Conservation (phyloP, 2,113 vertebrate species). For the Micronycteris hirsuta region DNA sequence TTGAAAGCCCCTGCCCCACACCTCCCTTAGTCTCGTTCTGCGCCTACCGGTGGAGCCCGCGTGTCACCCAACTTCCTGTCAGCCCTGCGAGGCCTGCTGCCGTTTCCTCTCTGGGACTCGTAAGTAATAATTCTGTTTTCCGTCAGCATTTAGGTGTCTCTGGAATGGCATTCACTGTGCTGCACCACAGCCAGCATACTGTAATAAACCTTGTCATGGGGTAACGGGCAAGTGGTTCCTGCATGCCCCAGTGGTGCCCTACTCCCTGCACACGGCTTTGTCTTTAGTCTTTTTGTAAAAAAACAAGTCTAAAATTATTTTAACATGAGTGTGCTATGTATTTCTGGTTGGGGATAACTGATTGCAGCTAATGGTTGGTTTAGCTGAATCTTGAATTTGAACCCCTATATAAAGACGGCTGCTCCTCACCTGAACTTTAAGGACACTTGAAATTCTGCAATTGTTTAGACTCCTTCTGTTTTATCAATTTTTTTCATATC, state of each 20-base stretch:
- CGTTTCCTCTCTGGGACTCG: not conserved
- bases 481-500: not conserved
- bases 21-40: not conserved
- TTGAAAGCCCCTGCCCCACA: no score
- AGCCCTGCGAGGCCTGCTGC: not conserved
- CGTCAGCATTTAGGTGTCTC: not conserved
- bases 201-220: not conserved
- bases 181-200: not conserved
- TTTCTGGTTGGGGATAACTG: not conserved
- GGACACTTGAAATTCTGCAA: not conserved
- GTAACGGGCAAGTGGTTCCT: not conserved
- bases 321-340: not conserved
- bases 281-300: not conserved
- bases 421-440: not conserved
- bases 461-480: not conserved
- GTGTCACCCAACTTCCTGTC: not conserved
- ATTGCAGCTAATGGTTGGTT: not conserved
- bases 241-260: not conserved
- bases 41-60: not conserved
- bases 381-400: not conserved
- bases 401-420: not conserved
- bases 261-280: not conserved
- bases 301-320: not conserved
- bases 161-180: not conserved
- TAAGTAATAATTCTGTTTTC: not conserved